Conservation (phyloP, 2,888 invertebrate species). For the Synergus itoensis region DNA sequence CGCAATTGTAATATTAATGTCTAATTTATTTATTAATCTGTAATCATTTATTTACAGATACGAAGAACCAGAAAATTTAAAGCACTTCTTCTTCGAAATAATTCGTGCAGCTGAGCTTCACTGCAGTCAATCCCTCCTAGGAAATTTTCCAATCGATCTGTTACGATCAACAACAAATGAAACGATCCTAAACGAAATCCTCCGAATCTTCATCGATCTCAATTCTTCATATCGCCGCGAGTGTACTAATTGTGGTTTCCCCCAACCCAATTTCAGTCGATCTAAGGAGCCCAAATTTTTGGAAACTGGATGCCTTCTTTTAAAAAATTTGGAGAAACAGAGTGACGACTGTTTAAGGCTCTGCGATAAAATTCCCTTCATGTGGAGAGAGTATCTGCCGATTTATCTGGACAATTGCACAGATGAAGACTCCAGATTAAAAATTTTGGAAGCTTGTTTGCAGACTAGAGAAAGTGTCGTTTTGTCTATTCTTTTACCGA, state of each 20-base stretch:
- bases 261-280: slow-evolving; percentile 79
- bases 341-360: slow-evolving; percentile 79
- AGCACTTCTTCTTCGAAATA: slow-evolving; percentile 65
- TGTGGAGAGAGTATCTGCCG: slow-evolving; percentile 82
- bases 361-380: slow-evolving; percentile 82
- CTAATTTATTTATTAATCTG: no score
- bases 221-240: slow-evolving; percentile 79
- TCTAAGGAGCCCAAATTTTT: slow-evolving; percentile 79
- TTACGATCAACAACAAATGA: slow-evolving; percentile 58
- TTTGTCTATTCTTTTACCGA: slow-evolving; percentile 80
- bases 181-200: slow-evolving; percentile 66
- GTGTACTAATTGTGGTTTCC: slow-evolving; percentile 81
- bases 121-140: slow-evolving; percentile 70
- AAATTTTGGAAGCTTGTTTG: slow-evolving; percentile 76
- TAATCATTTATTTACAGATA: slow-evolving; percentile 8
- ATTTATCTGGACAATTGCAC: slow-evolving; percentile 62
- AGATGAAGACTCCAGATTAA: slow-evolving; percentile 78
- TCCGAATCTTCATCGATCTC: slow-evolving; percentile 81
- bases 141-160: slow-evolving; percentile 61
- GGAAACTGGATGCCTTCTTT: slow-evolving; percentile 80
- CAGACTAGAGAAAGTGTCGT: slow-evolving; percentile 82
- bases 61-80: slow-evolving; percentile 57
- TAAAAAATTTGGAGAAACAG: slow-evolving; percentile 79
- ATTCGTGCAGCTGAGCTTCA: slow-evolving; percentile 68
- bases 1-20: not conserved